phyloP scores from a whole-genome alignment of 2,113 vertebrate species.

The Cettia cetti region DNA sequence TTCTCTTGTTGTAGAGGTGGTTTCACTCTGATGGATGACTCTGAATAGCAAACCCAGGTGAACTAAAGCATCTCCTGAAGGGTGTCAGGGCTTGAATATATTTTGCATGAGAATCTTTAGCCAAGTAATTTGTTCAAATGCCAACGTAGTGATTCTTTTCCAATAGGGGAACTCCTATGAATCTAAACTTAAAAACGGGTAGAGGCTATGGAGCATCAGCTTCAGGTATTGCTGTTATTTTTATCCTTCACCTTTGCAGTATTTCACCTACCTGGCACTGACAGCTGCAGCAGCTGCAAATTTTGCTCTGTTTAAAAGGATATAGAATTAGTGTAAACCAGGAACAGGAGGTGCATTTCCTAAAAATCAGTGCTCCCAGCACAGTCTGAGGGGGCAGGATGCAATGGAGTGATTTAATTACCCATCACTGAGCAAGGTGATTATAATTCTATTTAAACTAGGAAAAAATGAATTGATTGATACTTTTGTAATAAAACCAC shows the following conservation, averaged over 20 bases:
- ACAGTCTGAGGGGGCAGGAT: neutral
- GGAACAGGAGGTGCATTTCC: neutral
- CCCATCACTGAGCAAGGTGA: neutral
- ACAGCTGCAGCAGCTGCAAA: neutral
- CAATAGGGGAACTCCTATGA: slow-evolving; percentile 73
- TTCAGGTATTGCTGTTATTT: slow-evolving; percentile 60
- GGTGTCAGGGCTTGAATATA: neutral
- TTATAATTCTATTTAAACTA: neutral
- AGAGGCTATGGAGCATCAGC: slow-evolving; percentile 68
- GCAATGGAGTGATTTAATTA: neutral
- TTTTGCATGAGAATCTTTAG: neutral
- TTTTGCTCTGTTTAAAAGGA: neutral
- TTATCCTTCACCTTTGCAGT: neutral
- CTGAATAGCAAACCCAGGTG: neutral
- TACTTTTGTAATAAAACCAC: neutral
- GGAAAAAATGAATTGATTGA: neutral
- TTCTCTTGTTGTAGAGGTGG: neutral
- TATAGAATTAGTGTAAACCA: neutral
- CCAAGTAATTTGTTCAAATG: neutral
- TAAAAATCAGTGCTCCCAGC: neutral
- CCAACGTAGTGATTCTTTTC: neutral
- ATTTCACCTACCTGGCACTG: neutral
- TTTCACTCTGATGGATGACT: neutral
- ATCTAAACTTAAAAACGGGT: slow-evolving; percentile 73
- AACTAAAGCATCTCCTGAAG: neutral